Evolutionary conservation across 2,797 vertebrate genomes (phyloP), one percentile per base, ranked within the genome.

Genomic region (Sitta carolinensis): DNA sequence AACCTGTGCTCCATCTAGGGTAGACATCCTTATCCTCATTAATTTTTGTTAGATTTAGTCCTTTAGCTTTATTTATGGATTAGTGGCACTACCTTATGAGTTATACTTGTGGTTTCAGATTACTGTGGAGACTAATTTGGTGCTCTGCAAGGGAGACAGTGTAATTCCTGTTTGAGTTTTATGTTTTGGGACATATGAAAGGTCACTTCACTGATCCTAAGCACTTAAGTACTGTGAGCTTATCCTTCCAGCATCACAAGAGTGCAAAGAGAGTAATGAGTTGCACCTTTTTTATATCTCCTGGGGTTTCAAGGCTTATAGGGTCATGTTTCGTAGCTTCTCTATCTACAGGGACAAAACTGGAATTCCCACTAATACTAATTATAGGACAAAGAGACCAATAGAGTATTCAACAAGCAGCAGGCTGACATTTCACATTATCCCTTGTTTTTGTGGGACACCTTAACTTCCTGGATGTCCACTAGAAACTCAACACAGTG

Each of bases 121-220:
- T 81, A 82, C 80, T 90, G 80, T 27, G 70, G 80, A 90, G 87
- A 74, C 59, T 92, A 79, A 94, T 95, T 93, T 70, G 52, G 45
- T 73, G 59, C 70, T 89, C 76, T 82, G 70, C 62, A 84, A 94
- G 80, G 45, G 40, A 84, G 15, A 57, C 10, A 13, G 36, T 45
- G 30, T 70, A 82, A 89, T 90, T 93, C 67, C 63, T 84, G 42
- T 69, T 70, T 67, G 67, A 94, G 45, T 63, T 70, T 66, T 82
- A 27, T 79, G 75, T 95, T 90, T 68, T 84, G 77, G 16, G 26
- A 47, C 73, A 25, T 57, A 27, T 11, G 67, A 93, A 94, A 95
- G 59, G 91, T 90, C 3, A 0, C 32, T 86, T 87, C 84, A 43
- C 64, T 92, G 87, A 89, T 93, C 76, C 47, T 88, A 86, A 81